These are phyloP conservation scores for Himalopsyche japonica DNA, from an alignment of 2,888 invertebrate species.

Conservation along the genomic window DNA sequence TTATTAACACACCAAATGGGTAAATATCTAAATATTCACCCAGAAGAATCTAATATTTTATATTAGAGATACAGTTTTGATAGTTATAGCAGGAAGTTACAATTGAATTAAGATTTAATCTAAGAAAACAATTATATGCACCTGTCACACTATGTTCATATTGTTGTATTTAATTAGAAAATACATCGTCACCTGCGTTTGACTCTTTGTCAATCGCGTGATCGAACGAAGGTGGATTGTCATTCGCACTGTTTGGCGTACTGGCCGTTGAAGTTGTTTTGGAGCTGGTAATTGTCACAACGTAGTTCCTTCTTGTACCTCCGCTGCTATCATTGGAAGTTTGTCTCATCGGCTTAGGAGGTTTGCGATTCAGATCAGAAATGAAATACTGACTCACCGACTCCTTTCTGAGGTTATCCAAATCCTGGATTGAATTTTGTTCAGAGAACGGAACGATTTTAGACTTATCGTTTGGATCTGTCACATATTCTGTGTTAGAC, in stretches of 20 bases:
- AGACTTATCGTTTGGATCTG: background rate
- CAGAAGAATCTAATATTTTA: too few relatives aligned
- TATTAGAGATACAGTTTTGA: too few relatives aligned
- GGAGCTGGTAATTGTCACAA: background rate
- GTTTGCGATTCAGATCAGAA: conserved; percentile 14
- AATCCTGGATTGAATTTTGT: conserved; percentile 25
- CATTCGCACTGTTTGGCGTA: background rate
- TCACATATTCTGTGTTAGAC: background rate
- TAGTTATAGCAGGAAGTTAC: too few relatives aligned
- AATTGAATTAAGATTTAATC: background rate
- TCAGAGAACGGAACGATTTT: conserved; percentile 19
- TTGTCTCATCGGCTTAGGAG: conserved; percentile 25
- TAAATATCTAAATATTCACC: too few relatives aligned
- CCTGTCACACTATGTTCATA: background rate
- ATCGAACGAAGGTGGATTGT: background rate
- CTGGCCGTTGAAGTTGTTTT: background rate
- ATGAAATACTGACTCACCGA: conserved; percentile 30
- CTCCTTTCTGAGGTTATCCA: conserved; percentile 22
- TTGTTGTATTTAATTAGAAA: conserved; percentile 1
- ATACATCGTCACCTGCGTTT: conserved; percentile 16
- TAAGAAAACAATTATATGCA: background rate
- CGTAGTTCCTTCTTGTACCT: background rate
- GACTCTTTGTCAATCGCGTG: background rate
- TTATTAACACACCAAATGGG: too few relatives aligned
- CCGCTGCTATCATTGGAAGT: background rate